Base-by-base conservation (phyloP, 2,888 invertebrate genomes). In the Pilophorus perplexus region DNA sequence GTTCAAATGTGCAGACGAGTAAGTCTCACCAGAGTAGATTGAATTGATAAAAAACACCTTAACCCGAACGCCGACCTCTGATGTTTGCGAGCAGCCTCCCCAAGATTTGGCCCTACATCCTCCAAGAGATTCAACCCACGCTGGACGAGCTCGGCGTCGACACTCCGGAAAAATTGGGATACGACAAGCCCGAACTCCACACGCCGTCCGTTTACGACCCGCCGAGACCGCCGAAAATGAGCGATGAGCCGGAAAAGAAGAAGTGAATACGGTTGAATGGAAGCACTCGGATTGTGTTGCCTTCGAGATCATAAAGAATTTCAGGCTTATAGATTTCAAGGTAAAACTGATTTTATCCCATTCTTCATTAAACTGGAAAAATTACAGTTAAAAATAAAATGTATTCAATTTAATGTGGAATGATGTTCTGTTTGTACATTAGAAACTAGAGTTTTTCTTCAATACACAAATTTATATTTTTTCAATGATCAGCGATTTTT, bases 81-180 rank as follows among this genome's bases (percentile, higher is more conserved):
- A 8, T 20, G 14, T 54, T 14, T 8, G 1, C 38, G n/a, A 18
- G n/a, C 18, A 60, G 46, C 10, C 28, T 18, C 25, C 14, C 14
- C 1, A 87, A 88, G 77, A 88, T 93, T 73, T 93, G 90, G 75
- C 93, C 92, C 0, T 94, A 90, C 77, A 81, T 94, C 71, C 78
- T 94, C 68, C 88, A 92, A 78, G 90, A 96, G 82, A 88, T 98
- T 73, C 83, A 84, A 75, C 96, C 98, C 22, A 93, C 94, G 1
- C 82, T 99, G 67, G 84, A 85, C 33, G 95, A 99, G 79, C 81
- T 99, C 67, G 97, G 98, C 46, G 86, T 99, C 72, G 86, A 86
- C 65, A 95, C 96, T 23, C 91, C 90, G 0, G 97, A 97, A 78
- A 93, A 98, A 76, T 82, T 99, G 74, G 97, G 97, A 70, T 96